Evolutionary conservation across 2,888 invertebrate genomes (phyloP), one percentile per base, ranked within the genome.

Genomic region (Pomacea canaliculata): DNA sequence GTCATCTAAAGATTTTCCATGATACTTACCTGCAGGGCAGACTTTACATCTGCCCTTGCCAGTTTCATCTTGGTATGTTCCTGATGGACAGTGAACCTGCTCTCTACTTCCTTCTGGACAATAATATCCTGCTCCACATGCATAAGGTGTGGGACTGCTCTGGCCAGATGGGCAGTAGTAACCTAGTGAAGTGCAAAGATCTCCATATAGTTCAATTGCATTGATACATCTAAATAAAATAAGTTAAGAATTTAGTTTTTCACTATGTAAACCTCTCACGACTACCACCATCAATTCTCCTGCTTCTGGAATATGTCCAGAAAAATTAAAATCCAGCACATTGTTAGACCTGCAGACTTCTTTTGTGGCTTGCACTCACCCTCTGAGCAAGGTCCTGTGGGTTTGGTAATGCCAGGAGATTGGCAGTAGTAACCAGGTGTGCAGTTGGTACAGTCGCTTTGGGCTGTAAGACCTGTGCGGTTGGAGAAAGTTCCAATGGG

Each of bases 111-210:
- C 89, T n/a, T 73, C 80, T 10, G 79, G 81, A 78, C 90, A 90
- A 77, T 87, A 88, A 77, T 88, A 83, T 0, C 90, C 90, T 2
- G 84, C 82, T 12, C 78, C 69, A 79, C 90, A 90, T 1, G 79
- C 63, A 66, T 81, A 81, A n/a, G 88, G 86, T 27, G 84, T 84
- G 56, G 84, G 83, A 7, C 79, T 83, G 79, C 83, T 87, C 79
- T 89, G 88, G 19, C 89, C 89, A 48, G 85, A 79, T 3, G 89
- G 89, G 74, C 90, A 90, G 77, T 89, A 90, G 80, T 88, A 89
- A n/a, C 89, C 90, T 89, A 81, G 12, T 79, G 80, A 13, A 37
- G 37, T 37, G 37, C 37, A 37, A 37, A 37, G 37, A 1, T 37
- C 37, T 37, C 5, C 37, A 37, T 37, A 37, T 37, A 37, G 5